Evolutionary conservation across 2,797 vertebrate genomes (phyloP).

Genomic region (Sciurus vulgaris): DNA sequence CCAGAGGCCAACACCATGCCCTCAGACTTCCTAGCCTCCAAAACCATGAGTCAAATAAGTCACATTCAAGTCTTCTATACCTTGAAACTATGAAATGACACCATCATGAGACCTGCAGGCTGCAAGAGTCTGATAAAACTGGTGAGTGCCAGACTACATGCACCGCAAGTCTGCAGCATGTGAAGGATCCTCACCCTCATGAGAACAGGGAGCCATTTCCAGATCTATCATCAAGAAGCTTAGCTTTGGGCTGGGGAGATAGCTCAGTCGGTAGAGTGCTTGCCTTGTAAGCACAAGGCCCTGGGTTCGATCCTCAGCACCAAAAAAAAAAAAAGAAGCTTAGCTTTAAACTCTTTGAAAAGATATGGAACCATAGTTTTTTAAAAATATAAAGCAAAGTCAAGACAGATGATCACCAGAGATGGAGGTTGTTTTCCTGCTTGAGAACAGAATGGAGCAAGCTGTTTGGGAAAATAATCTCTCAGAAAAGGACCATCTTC

Average conservation of each 20-base stretch:
- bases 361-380: neutral
- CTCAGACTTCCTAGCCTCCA: neutral
- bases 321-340: too few relatives aligned
- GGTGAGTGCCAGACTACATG: neutral
- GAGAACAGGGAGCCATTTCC: neutral
- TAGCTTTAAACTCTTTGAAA: neutral
- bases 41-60: neutral
- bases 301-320: too few relatives aligned
- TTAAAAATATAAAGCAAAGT: neutral
- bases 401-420: neutral
- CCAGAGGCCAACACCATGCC: neutral
- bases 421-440: neutral
- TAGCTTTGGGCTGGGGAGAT: too few relatives aligned
- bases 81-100: neutral
- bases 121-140: neutral
- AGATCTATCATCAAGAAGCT: neutral
- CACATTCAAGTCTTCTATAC: neutral
- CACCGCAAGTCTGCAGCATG: neutral
- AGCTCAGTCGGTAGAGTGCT: too few relatives aligned
- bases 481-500: neutral
- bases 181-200: neutral
- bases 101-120: neutral
- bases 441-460: neutral
- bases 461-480: neutral
- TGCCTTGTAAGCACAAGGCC: too few relatives aligned